These are phyloP conservation scores for Hyles lineata DNA, from an alignment of 2,888 invertebrate species.

Conservation along the genomic window DNA sequence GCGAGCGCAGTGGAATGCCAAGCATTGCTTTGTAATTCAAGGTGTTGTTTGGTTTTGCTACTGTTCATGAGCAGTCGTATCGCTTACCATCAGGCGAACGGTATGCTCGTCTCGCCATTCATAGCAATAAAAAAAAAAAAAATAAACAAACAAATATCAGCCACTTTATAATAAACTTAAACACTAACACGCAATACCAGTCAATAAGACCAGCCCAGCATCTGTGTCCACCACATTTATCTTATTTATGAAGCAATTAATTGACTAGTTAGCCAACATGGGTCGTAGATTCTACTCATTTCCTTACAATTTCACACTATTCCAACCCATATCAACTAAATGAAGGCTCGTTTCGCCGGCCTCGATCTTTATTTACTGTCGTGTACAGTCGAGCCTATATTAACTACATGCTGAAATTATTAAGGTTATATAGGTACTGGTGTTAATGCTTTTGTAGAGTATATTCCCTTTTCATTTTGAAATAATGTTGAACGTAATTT, in stretches of 20 bases:
- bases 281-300: not conserved
- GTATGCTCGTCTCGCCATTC: no score
- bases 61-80: no score
- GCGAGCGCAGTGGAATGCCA: no score
- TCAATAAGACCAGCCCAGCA: not conserved
- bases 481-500: no score
- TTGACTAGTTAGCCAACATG: not conserved
- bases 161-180: no score
- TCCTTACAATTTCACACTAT: slow-evolving; percentile 7
- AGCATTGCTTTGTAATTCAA: no score
- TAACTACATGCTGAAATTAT: not conserved
- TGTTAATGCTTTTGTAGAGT: no score
- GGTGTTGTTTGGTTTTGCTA: no score
- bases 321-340: slow-evolving; percentile 19
- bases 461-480: no score
- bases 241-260: slow-evolving; percentile 22
- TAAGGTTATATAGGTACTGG: not conserved
- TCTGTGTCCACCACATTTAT: slow-evolving; percentile 2
- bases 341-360: slow-evolving; percentile 6
- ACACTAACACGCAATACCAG: not conserved
- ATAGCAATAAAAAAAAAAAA: no score
- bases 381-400: not conserved
- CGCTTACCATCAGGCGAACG: no score
- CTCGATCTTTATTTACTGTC: slow-evolving; percentile 16
- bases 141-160: no score